phyloP scores from a whole-genome alignment of 1,140 invertebrate genomes.

The Drosophila parvula region DNA sequence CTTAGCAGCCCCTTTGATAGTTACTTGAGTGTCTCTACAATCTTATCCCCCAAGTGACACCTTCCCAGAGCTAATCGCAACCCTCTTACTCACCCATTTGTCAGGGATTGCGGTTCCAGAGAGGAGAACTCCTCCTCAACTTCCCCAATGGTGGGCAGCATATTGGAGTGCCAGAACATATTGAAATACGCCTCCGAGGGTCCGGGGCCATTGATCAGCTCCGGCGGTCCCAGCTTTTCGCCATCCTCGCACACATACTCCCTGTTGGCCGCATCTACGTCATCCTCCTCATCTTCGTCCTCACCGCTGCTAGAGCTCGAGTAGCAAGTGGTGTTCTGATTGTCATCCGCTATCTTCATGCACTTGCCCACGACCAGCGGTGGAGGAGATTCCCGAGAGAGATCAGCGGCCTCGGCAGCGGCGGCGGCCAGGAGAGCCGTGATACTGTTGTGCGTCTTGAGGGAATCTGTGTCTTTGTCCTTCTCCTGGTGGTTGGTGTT shows the following conservation, averaged over 20 bases:
- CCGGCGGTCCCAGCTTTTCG: conserved; percentile 82
- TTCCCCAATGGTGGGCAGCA: conserved; percentile 88
- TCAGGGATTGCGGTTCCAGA: conserved; percentile 73
- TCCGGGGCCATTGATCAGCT: conserved; percentile 79
- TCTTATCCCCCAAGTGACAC: conserved; percentile 7
- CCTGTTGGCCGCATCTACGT: conserved; percentile 62
- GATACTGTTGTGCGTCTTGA: conserved; percentile 47
- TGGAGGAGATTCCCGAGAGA: conserved; percentile 67
- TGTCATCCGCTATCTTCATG: conserved; percentile 71
- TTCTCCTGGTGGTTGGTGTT: conserved; percentile 62
- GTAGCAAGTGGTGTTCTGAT: conserved; percentile 63
- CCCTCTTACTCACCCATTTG: conserved; percentile 73
- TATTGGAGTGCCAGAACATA: conserved; percentile 83
- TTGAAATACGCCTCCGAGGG: conserved; percentile 83
- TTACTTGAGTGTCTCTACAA: background rate
- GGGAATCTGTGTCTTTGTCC: conserved; percentile 11
- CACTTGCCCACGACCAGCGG: conserved; percentile 76
- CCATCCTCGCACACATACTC: conserved; percentile 81
- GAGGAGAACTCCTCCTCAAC: conserved; percentile 86
- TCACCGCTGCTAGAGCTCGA: conserved; percentile 78
- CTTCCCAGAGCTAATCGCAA: background rate
- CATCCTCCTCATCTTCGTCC: conserved; percentile 76
- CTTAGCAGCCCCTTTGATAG: too few species aligned
- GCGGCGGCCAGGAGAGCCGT: conserved; percentile 58
- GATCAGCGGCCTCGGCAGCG: conserved; percentile 63